phyloP scores from a whole-genome alignment of 2,888 invertebrate genomes.

The Chesias legatella region DNA sequence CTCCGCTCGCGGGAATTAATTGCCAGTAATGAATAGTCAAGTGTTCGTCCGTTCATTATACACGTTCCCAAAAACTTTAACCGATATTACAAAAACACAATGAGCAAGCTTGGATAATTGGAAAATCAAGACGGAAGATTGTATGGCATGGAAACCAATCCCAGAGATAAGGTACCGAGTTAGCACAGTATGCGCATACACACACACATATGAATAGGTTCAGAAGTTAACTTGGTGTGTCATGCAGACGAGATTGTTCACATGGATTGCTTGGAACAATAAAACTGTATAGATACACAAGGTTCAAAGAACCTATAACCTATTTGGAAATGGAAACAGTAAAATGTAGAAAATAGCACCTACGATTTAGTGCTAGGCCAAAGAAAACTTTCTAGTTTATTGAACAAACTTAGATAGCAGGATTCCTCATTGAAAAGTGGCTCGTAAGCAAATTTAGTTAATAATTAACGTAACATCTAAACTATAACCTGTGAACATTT shows the following conservation, averaged over 20 bases:
- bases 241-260: conserved; percentile 60
- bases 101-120: background rate
- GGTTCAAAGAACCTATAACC: conserved; percentile 53
- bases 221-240: conserved; percentile 37
- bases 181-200: conserved; percentile 22
- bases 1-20: conserved; percentile 79
- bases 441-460: too few relatives aligned
- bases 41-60: conserved; percentile 77
- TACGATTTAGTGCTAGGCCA: conserved; percentile 5
- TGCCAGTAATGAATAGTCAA: conserved; percentile 80
- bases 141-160: conserved; percentile 6
- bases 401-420: too few relatives aligned
- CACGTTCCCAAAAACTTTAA: conserved; percentile 32
- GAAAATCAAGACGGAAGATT: conserved; percentile 6
- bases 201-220: conserved; percentile 25
- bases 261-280: conserved; percentile 67
- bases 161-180: conserved; percentile 6
- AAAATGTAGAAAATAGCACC: conserved; percentile 25
- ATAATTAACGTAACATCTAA: too few relatives aligned
- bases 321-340: conserved; percentile 26
- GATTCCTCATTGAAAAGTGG: too few relatives aligned
- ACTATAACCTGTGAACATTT: too few relatives aligned
- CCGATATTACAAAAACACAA: conserved; percentile 36
- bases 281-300: conserved; percentile 39
- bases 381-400: background rate